Conservation (phyloP, 2,797 vertebrate species). For the Todus mexicanus region DNA sequence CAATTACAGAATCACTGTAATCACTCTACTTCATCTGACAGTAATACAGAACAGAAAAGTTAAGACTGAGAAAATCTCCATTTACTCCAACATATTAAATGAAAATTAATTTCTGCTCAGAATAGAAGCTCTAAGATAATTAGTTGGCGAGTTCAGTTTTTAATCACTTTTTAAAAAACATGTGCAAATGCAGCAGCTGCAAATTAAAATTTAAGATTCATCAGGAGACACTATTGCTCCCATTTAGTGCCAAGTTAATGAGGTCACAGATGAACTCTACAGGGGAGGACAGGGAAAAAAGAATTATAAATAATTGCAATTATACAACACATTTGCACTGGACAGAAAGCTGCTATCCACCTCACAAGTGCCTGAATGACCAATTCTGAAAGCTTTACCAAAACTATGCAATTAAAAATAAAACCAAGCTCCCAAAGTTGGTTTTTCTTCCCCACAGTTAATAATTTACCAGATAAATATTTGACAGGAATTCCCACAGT, state of each 20-base stretch:
- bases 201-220: neutral
- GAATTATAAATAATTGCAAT: neutral
- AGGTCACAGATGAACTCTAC: conserved; percentile 21
- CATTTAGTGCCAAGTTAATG: conserved; percentile 9
- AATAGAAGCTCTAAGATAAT: neutral
- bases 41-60: neutral
- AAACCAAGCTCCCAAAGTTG: neutral
- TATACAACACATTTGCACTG: neutral
- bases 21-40: neutral
- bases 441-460: neutral
- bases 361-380: rapidly evolving
- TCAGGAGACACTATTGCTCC: neutral
- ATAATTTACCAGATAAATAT: conserved; percentile 23
- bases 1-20: neutral
- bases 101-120: neutral
- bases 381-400: neutral
- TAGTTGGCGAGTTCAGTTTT: neutral
- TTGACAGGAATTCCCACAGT: neutral
- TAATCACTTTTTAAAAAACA: neutral
- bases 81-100: neutral
- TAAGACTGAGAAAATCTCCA: neutral
- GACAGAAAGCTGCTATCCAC: neutral
- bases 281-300: neutral
- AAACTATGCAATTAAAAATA: neutral
- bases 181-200: neutral